phyloP scores from a whole-genome alignment of 2,113 vertebrate genomes.

The Eira barbara region DNA sequence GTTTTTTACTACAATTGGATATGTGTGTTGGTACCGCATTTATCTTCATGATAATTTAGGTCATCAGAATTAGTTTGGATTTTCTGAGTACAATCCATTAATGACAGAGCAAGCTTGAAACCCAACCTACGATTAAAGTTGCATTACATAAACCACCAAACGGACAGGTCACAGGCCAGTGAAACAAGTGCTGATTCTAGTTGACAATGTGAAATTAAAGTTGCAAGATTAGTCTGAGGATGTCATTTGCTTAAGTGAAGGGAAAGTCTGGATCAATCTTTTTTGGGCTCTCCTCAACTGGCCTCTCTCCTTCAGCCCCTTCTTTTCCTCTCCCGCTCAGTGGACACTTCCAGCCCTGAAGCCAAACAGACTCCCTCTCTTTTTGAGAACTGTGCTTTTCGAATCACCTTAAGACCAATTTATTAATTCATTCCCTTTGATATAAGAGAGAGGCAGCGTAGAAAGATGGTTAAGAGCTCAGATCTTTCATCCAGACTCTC shows the following conservation, averaged over 20 bases:
- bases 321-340: background rate
- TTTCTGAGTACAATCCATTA: background rate
- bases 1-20: background rate
- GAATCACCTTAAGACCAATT: background rate
- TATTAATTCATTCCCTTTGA: slow-evolving; percentile 28
- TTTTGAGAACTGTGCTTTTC: slow-evolving; percentile 7
- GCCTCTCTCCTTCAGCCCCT: background rate
- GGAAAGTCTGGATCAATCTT: background rate
- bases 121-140: background rate
- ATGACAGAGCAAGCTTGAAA: background rate
- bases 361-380: background rate
- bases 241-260: slow-evolving; percentile 19
- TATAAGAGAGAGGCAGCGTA: background rate
- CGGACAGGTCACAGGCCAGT: background rate
- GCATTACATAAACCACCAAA: background rate
- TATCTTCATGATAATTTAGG: slow-evolving; percentile 1
- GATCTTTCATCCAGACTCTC: background rate
- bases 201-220: slow-evolving; percentile 15
- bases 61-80: slow-evolving; percentile 7
- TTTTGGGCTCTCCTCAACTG: background rate
- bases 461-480: background rate
- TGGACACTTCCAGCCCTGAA: background rate
- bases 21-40: background rate
- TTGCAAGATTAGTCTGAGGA: background rate
- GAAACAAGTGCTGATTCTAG: background rate